phyloP scores from a whole-genome alignment of 2,797 vertebrate genomes.

The Phoebastria nigripes region DNA sequence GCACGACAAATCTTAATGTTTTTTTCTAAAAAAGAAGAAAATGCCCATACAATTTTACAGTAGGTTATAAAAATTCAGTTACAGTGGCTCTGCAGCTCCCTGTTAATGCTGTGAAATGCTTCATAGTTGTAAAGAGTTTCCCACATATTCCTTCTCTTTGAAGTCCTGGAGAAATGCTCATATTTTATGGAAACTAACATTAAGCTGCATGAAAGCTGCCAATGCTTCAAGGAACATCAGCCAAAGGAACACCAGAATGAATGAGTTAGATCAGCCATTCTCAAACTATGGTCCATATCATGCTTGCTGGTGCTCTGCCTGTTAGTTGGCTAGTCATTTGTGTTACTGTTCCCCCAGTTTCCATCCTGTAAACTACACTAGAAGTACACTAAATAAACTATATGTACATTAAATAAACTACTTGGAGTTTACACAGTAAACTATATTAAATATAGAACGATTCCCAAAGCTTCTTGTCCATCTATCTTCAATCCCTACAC shows the following conservation, averaged over 20 bases:
- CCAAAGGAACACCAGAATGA: background rate
- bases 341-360: background rate
- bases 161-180: constrained; percentile 1
- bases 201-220: constrained; percentile 9
- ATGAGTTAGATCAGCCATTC: background rate
- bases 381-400: background rate
- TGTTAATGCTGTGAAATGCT: constrained; percentile 15
- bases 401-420: background rate
- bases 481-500: background rate
- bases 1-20: constrained; percentile 5
- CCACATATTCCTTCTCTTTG: constrained; percentile 23
- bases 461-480: background rate
- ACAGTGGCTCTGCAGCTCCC: constrained; percentile 22
- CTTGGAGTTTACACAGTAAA: background rate
- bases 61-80: background rate
- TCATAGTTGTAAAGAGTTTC: constrained; percentile 14
- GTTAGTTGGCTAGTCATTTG: background rate
- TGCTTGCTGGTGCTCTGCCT: background rate
- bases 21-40: constrained; percentile 2
- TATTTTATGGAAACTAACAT: constrained; percentile 23
- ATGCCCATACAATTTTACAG: constrained; percentile 6
- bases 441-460: background rate
- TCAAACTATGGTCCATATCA: background rate
- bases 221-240: background rate
- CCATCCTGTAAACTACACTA: background rate